Evolutionary conservation across 2,113 vertebrate species (phyloP).

Genomic region (Tychaedon coryphoeus): DNA sequence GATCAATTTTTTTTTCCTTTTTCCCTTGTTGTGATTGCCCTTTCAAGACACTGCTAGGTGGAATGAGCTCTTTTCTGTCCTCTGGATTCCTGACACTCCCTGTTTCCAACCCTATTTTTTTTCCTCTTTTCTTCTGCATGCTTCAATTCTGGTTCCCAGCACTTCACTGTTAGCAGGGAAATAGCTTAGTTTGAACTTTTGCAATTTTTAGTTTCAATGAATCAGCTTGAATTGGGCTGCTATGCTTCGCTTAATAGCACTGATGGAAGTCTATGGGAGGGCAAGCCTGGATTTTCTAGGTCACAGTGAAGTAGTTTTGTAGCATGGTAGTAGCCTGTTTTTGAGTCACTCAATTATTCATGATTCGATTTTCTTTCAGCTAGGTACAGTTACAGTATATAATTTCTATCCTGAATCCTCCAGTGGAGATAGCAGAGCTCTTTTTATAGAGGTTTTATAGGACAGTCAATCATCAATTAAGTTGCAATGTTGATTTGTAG

Average conservation of each 20-base stretch:
- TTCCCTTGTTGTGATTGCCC: constrained; percentile 45
- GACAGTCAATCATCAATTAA: neutral
- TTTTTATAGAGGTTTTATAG: neutral
- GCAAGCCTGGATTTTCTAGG: neutral
- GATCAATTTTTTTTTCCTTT: constrained; percentile 33
- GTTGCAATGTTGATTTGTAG: neutral
- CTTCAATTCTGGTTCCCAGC: constrained; percentile 58
- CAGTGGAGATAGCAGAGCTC: neutral
- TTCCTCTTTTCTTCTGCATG: constrained; percentile 66
- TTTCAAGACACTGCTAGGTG: constrained; percentile 51
- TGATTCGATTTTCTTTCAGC: neutral
- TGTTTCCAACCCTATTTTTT: constrained; percentile 20
- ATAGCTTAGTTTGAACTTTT: neutral
- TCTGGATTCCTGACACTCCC: constrained; percentile 35
- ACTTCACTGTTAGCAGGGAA: constrained; percentile 30
- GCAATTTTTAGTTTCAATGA: neutral
- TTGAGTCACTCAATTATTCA: neutral
- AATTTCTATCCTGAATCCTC: neutral
- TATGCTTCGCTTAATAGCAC: neutral
- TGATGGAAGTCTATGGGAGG: neutral
- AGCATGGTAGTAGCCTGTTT: neutral
- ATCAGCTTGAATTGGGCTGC: neutral
- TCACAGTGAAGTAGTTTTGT: neutral
- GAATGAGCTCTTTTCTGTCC: constrained; percentile 66
- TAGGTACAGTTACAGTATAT: neutral